Evolutionary conservation across 2,113 vertebrate genomes (phyloP).

Genomic region (Hippocampus guttulatus): DNA sequence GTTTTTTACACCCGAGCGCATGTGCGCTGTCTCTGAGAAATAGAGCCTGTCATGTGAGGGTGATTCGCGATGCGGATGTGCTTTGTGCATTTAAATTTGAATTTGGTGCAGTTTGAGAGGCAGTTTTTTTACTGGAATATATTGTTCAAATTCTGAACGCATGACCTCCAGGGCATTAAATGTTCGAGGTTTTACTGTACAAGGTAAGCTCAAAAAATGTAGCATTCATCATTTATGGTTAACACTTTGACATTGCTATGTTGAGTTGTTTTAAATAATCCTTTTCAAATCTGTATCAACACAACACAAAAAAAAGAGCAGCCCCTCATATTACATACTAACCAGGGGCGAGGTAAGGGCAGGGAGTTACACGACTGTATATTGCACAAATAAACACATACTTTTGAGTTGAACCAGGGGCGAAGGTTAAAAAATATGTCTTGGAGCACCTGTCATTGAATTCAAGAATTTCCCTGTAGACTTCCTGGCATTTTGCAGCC

Average conservation of each 20-base stretch:
- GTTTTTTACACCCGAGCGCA: no score
- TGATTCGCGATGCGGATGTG: no score
- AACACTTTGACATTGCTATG: constrained; percentile 4
- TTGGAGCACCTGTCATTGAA: constrained; percentile 41
- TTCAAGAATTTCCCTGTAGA: constrained; percentile 52
- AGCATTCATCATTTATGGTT: no score
- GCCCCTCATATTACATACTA: constrained; percentile 4
- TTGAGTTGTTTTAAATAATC: background rate
- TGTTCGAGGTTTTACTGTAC: no score
- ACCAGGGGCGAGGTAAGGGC: constrained; percentile 2
- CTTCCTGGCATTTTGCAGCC: constrained; percentile 58
- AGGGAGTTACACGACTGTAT: constrained; percentile 1
- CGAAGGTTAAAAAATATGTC: constrained; percentile 49
- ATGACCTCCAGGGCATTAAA: no score
- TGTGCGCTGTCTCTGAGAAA: no score
- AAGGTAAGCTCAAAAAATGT: no score
- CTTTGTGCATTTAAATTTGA: no score
- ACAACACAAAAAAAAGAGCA: background rate
- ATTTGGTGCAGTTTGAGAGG: no score
- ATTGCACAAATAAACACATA: constrained; percentile 9
- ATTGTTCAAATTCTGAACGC: no score
- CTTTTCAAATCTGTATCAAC: background rate
- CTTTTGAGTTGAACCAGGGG: constrained; percentile 20
- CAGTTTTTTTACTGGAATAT: no score
- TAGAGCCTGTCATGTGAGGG: no score